Base-by-base conservation (phyloP, 1,140 invertebrate genomes). In the Cherax quadricarinatus region DNA sequence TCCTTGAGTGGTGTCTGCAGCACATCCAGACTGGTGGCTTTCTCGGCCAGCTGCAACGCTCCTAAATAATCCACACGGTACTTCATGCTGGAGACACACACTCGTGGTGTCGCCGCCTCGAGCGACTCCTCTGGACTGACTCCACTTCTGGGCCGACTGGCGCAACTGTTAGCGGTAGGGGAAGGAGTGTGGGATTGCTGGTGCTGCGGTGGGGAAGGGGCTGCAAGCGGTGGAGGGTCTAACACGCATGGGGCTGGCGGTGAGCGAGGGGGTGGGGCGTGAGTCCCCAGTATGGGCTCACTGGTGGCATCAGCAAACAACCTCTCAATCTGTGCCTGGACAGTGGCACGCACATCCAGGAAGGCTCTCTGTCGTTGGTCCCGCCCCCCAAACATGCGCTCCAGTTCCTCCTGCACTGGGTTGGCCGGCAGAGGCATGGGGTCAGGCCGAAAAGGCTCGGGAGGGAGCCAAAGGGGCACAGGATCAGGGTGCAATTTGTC, bases 271-370 rank as follows among this genome's bases (percentile, higher is more conserved):
- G 89, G 92, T 0, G 89, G 66, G 70, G 88, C 53, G 21, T 89
- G 83, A 16, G 93, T 83, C 66, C 53, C 60, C 3, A 91, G 49
- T 49, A 79, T 70, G 10, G 89, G 91, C 66, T 92, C 94, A 53
- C 78, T 96, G 16, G 97, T 96, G 94, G 97, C 97, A 90, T 98
- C 97, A 41, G 96, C 97, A 94, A 98, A 98, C 96, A 98, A 97
- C 94, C 97, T 96, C 94, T 98, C 97, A 94, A 98, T 98, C 91
- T 97, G 96, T 14, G 97, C 97, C 94, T 98, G 97, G 6, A 98
- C 97, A 24, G 96, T 97, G 94, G 91, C 87, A 75, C 94, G 73
- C 24, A 93, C 93, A 51, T 94, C 92, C 62, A 88, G 85, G 79
- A 94, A 94, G 62, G 94, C 92, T 81, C 93, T 84, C 85, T 93